Evolutionary conservation across 2,113 vertebrate genomes (phyloP), one percentile per base, ranked within the genome.

Genomic region (Trogon melanurus): DNA sequence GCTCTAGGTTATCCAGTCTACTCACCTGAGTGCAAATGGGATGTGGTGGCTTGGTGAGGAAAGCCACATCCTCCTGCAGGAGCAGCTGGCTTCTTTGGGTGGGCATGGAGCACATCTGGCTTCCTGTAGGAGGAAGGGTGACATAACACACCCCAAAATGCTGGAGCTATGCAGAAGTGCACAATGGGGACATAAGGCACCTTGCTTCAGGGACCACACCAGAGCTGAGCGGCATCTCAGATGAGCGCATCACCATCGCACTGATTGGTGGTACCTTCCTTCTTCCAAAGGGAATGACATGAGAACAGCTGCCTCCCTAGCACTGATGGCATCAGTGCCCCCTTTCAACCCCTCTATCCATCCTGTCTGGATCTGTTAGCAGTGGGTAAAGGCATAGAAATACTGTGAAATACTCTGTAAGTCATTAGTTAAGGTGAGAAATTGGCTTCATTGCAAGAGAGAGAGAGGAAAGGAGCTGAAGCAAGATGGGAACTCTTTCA

Each of bases 171-270:
- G 38, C 73, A 29, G 22, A 45, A 36, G 38, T 7, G 51, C 22
- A 20, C 22, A 11, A 8, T 13, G 34, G 45, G 2, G 4, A 50
- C 3, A 1, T 22, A 30, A 54, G 34, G 41, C 18, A 66, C 16
- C 44, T 66, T 47, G 66, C 41, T n/a, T 38, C 21, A 38, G 71
- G 21, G 32, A 12, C 22, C 18, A 26, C 26, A 27, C 53, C 20
- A 20, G 57, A 18, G 38, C 30, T 21, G 38, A 75, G 75, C 27
- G 10, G 71, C 32, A 45, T 72, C 71, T 86, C 23, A 4, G 45
- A 13, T 16, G 14, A 7, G 2, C 7, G 38, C n/a, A 38, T 47
- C 19, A 18, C 30, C 5, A 6, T 15, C 5, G 0, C 27, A 23
- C 12, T 1, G 3, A 41, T 15, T 25, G 20, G 48, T 50, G 38